phyloP scores from a whole-genome alignment of 2,888 invertebrate species.

The Choristoneura rosaceana region DNA sequence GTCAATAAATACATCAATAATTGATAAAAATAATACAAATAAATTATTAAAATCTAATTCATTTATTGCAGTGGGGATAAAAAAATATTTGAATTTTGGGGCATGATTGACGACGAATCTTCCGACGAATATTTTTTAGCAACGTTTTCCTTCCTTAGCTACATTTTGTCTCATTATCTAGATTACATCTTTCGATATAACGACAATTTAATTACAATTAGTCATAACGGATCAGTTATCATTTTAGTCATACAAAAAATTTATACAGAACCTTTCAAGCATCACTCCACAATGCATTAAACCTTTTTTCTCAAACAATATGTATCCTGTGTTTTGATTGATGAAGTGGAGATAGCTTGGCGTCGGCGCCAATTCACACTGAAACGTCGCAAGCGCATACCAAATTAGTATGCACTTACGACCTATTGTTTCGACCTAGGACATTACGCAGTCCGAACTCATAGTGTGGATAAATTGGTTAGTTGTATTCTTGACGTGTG shows the following conservation, averaged over 20 bases:
- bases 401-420: background rate
- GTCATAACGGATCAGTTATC: too few relatives aligned
- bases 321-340: conserved; percentile 82
- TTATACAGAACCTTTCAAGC: conserved; percentile 13
- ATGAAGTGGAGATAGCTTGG: conserved; percentile 73
- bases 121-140: too few relatives aligned
- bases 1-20: too few relatives aligned
- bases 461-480: conserved; percentile 72
- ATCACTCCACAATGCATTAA: conserved; percentile 53
- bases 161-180: too few relatives aligned
- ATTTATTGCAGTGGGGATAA: too few relatives aligned
- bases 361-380: conserved; percentile 49
- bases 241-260: background rate
- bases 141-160: too few relatives aligned
- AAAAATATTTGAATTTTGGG: too few relatives aligned
- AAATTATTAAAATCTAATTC: too few relatives aligned
- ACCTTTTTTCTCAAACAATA: conserved; percentile 64
- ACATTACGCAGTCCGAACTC: conserved; percentile 67
- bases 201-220: too few relatives aligned
- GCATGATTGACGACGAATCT: too few relatives aligned
- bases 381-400: conserved; percentile 6
- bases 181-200: too few relatives aligned
- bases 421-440: background rate
- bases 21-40: too few relatives aligned
- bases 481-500: conserved; percentile 68